Evolutionary conservation across 2,797 vertebrate genomes (phyloP).

Genomic region (Hypotaenidia okinawae): DNA sequence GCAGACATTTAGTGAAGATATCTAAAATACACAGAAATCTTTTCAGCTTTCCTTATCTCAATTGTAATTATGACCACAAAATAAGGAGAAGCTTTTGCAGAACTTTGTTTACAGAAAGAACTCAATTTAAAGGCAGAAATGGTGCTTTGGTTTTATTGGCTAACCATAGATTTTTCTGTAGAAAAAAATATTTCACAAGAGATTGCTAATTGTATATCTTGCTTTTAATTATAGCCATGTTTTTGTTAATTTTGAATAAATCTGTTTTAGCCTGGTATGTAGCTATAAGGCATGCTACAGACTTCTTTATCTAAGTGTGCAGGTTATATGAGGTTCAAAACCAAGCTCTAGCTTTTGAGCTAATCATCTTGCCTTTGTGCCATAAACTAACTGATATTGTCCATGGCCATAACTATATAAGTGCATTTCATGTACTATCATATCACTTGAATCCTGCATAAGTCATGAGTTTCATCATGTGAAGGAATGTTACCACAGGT

Average conservation of each 20-base stretch:
- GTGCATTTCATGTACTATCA: neutral
- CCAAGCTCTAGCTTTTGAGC: neutral
- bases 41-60: neutral
- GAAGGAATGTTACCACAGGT: neutral
- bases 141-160: neutral
- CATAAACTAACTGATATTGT: neutral
- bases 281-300: neutral
- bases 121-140: neutral
- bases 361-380: neutral
- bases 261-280: neutral
- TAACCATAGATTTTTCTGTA: neutral
- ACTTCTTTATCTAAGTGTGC: neutral
- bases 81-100: neutral
- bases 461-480: neutral
- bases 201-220: neutral
- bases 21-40: neutral
- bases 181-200: neutral
- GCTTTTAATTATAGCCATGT: neutral
- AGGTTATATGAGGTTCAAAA: neutral
- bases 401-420: neutral
- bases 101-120: neutral
- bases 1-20: conserved; percentile 26
- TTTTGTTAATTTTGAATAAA: neutral
- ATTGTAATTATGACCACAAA: neutral
- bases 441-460: neutral